Base-by-base conservation (phyloP, 2,113 vertebrate species). In the Gasterosteus nipponicus region DNA sequence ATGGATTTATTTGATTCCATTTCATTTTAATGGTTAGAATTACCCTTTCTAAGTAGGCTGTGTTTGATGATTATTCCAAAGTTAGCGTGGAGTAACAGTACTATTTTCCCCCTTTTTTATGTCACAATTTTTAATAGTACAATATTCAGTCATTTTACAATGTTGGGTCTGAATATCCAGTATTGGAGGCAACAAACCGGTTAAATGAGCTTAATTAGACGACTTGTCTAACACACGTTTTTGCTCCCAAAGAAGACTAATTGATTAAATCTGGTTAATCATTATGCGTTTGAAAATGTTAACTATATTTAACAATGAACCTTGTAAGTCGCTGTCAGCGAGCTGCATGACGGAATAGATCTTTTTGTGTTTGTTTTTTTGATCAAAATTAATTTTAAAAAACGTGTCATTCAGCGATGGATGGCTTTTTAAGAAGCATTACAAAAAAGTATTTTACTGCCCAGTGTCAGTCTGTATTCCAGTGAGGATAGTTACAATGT, bases 221-320 rank as follows among this genome's bases (percentile, higher is more conserved):
- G 4, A 42, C 22, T 46, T 69, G n/a, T 54, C 42, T 22, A 12
- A 78, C 47, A 53, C 26, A 56, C 38, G 15, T 67, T 60, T 22
- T 54, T 26, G 31, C 14, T 69, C 35, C 78, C 80, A 83, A 80
- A 82, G 38, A 78, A 63, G n/a, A 82, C 2, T 49, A 68, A 73
- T 51, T 72, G 3, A 78, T 73, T 51, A 47, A 72, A 57, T 73
- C 57, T 8, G 11, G 72, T 73, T 53, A 56, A 60, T 61, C 4
- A 59, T 51, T 16, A 35, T 35, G 54, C 0, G 51, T 64, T 59
- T 74, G 22, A 41, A 79, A 74, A 16, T 18, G n/a, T 63, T 61
- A 35, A n/a, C 7, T 58, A 51, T 26, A 62, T 72, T 33, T 39
- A 49, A 22, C 14, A 5, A 58, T 14, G 16, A 31, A 51, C 49